phyloP scores from a whole-genome alignment of 1,140 invertebrate species.

The Sitophilus oryzae region DNA sequence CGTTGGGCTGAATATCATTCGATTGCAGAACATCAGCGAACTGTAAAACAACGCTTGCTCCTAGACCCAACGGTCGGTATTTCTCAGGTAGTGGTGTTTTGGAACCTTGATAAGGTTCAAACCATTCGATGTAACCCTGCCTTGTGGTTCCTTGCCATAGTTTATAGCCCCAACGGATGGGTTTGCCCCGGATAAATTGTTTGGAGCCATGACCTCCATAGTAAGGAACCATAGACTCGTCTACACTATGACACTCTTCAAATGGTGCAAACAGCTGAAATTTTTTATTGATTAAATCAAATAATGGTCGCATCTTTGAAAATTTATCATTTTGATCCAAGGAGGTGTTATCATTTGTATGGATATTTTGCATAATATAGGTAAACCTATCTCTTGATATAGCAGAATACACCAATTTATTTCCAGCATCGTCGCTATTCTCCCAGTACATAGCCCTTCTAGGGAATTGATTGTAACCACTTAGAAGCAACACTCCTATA shows the following conservation, averaged over 20 bases:
- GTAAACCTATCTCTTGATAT: too few relatives aligned
- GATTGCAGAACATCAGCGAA: slow-evolving; percentile 2
- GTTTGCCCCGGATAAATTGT: slow-evolving; percentile 27
- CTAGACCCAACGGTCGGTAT: slow-evolving; percentile 16
- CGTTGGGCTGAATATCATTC: neutral
- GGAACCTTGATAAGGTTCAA: too few relatives aligned
- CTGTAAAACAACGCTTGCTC: slow-evolving; percentile 13
- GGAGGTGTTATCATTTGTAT: slow-evolving; percentile 33
- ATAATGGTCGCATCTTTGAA: slow-evolving; percentile 33
- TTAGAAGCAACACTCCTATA: too few relatives aligned
- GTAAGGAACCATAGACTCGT: slow-evolving; percentile 23
- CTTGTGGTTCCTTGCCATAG: slow-evolving; percentile 22
- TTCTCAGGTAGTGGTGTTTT: slow-evolving; percentile 2
- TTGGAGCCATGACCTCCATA: slow-evolving; percentile 23
- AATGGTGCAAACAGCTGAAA: slow-evolving; percentile 19
- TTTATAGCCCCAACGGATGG: too few relatives aligned
- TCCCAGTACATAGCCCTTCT: too few relatives aligned
- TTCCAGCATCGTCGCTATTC: too few relatives aligned
- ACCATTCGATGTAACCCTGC: slow-evolving; percentile 18
- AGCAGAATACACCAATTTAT: too few relatives aligned
- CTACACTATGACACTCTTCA: slow-evolving; percentile 35
- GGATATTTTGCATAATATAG: too few relatives aligned
- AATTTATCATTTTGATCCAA: slow-evolving; percentile 34
- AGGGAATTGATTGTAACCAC: too few relatives aligned
- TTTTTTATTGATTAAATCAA: too few relatives aligned